Base-by-base conservation (phyloP, 2,888 invertebrate species). In the Troglohyphantes excavatus region DNA sequence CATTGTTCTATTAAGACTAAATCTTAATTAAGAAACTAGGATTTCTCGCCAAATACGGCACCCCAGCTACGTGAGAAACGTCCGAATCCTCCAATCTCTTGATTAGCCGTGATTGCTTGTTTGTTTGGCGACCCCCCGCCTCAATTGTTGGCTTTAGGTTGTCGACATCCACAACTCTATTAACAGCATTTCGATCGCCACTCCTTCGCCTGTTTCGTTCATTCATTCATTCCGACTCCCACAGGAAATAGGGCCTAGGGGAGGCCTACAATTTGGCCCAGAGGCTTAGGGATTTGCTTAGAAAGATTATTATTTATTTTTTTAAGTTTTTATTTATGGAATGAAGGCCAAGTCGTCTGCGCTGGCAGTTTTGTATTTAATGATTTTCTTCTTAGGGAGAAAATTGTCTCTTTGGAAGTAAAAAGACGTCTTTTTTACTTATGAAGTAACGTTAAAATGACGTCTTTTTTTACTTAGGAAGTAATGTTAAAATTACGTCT, bases 31-130 rank as follows among this genome's bases (percentile, higher is more conserved):
- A n/a, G n/a, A n/a, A n/a, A n/a, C n/a, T n/a, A n/a, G 19, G 46
- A 72, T 46, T 3, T 1, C 33, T 67, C 82, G 82, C 88, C 88
- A 88, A 82, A 43, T 75, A 29, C 33, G 23, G 61, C 68, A n/a
- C n/a, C 29, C 68, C 19, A 9, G 2, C 0, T 0, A 87, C 87
- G 81, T 87, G 79, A 87, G 87, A 87, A 87, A 67, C 72, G 59
- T 5, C 68, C 76, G 43, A 68, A 63, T 78, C 46, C 72, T 76
- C 46, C 72, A 87, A 70, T 82, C 75, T 29, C 26, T 76, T 81
- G 75, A 88, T 88, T 88, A 88, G 82, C 88, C 39, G 43, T 61
- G 75, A 75, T 88, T 75, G 88, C 75, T 82, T 88, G 88, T 82
- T 88, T 82, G 76, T 82, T 81, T 75, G 73, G 68, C 75, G 75